A percentile compares a stretch with the other conserved stretches of the same genome.
Conservation (phyloP, 2,888 invertebrate species). For the Tridacna crocea region DNA sequence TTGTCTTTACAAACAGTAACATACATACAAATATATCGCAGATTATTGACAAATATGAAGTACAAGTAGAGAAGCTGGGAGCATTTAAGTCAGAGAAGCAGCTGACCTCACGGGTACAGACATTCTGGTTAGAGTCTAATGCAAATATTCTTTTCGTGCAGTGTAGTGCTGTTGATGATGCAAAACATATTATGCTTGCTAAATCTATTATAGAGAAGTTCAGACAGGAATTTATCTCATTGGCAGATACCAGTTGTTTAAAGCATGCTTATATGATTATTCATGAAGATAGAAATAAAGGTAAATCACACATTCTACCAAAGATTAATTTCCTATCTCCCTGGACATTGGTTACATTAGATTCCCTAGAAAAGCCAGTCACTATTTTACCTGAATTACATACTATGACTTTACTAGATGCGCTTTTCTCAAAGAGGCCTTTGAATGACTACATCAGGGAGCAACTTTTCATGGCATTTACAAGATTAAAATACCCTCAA, state of each 20-base stretch:
- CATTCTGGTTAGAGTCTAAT: slow-evolving; percentile 56
- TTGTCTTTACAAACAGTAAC: slow-evolving; percentile 65
- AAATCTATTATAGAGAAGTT: slow-evolving; percentile 57
- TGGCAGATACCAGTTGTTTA: fast-evolving
- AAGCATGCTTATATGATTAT: slow-evolving; percentile 54
- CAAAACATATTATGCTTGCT: slow-evolving; percentile 61
- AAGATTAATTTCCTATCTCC: slow-evolving; percentile 65
- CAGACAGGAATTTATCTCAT: slow-evolving; percentile 19
- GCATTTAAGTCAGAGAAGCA: slow-evolving; percentile 71
- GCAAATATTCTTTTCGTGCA: slow-evolving; percentile 57
- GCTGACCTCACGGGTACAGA: slow-evolving; percentile 44
- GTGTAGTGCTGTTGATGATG: slow-evolving; percentile 60
- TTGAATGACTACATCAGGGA: slow-evolving; percentile 46
- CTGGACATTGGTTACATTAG: slow-evolving; percentile 64
- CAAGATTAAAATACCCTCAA: slow-evolving; percentile 57
- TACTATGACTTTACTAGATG: slow-evolving; percentile 30
- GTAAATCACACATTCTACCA: slow-evolving; percentile 17
- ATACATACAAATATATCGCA: slow-evolving; percentile 44
- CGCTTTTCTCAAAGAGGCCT: slow-evolving; percentile 43
- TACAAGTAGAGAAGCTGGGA: slow-evolving; percentile 62
- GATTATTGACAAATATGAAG: not conserved
- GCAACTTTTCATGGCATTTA: slow-evolving; percentile 66
- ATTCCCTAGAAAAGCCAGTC: slow-evolving; percentile 52
- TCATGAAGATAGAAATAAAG: slow-evolving; percentile 41
- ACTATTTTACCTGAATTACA: slow-evolving; percentile 40